These are phyloP conservation scores for Zygogramma bicolorata DNA, from an alignment of 2,888 invertebrate genomes.

Conservation along the genomic window DNA sequence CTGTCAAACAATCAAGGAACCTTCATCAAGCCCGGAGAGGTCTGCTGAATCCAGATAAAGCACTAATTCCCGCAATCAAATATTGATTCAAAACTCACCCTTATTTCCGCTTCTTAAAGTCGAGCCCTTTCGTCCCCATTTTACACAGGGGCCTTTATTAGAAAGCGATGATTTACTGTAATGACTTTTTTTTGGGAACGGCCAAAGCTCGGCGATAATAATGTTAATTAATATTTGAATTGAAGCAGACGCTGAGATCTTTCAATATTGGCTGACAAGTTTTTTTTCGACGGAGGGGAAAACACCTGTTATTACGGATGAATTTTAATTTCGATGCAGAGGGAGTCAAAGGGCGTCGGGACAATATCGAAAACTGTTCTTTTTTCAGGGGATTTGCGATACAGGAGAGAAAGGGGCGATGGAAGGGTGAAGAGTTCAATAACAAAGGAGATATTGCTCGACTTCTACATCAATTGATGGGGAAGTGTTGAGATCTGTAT, in stretches of 20 bases:
- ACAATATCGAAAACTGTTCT: constrained; percentile 23
- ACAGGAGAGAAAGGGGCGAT: not conserved
- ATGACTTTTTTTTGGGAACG: constrained; percentile 69
- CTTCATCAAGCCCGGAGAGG: constrained; percentile 66
- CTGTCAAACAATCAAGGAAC: constrained; percentile 68
- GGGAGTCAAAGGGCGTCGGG: constrained; percentile 16
- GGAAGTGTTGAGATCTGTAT: too few species aligned
- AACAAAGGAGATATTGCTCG: too few species aligned
- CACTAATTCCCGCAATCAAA: constrained; percentile 69
- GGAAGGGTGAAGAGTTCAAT: too few species aligned
- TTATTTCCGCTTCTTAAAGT: constrained; percentile 62
- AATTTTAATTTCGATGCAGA: constrained; percentile 54
- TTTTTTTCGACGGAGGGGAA: constrained; percentile 44
- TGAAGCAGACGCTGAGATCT: constrained; percentile 63
- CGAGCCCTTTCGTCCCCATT: constrained; percentile 57
- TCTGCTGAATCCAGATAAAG: constrained; percentile 69
- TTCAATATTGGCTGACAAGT: constrained; percentile 59
- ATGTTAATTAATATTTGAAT: constrained; percentile 74
- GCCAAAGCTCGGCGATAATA: constrained; percentile 71
- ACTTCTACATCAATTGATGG: too few species aligned
- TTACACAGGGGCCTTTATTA: constrained; percentile 65
- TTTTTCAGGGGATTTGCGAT: not conserved
- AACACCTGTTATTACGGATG: constrained; percentile 55
- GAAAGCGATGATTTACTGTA: constrained; percentile 74
- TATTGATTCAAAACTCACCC: constrained; percentile 68